Percentiles rank a stretch among this genome's conserved stretches.
phyloP scores from a whole-genome alignment of 2,888 invertebrate species.

The Ganaspis brasiliensis region DNA sequence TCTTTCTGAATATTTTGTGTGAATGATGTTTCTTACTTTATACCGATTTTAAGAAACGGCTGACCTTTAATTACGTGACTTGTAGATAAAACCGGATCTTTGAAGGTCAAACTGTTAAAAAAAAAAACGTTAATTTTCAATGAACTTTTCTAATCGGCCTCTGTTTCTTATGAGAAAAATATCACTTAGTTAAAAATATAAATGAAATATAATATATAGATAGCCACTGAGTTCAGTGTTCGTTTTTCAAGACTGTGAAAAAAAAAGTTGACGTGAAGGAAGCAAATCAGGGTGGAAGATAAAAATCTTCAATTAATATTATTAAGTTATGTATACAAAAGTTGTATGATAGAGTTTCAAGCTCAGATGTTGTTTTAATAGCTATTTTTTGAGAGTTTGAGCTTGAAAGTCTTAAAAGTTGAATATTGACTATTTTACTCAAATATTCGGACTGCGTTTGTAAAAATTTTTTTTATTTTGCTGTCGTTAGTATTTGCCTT shows the following conservation, averaged over 20 bases:
- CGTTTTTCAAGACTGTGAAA: constrained; percentile 27
- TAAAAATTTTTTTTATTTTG: constrained; percentile 6
- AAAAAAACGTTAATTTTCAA: too few species aligned
- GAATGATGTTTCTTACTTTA: too few species aligned
- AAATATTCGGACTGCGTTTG: constrained; percentile 16
- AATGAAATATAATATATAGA: background rate
- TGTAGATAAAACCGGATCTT: too few species aligned
- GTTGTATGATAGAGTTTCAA: constrained; percentile 16
- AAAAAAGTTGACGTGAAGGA: background rate
- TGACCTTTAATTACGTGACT: too few species aligned
- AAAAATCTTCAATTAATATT: constrained; percentile 30
- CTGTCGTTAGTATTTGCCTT: constrained; percentile 5
- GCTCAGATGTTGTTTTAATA: background rate
- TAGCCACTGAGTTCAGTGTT: constrained; percentile 6
- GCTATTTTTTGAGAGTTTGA: constrained; percentile 12
- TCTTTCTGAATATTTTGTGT: too few species aligned
- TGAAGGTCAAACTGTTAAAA: too few species aligned
- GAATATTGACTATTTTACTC: constrained; percentile 17
- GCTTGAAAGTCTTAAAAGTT: constrained; percentile 17
- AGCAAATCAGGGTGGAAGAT: constrained; percentile 36
- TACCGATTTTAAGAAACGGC: too few species aligned
- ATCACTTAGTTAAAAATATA: too few species aligned
- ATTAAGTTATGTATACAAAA: constrained; percentile 29
- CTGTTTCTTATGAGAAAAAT: background rate
- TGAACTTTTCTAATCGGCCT: background rate